Conservation (phyloP, 2,113 vertebrate genomes). For the Corvus cornix region DNA sequence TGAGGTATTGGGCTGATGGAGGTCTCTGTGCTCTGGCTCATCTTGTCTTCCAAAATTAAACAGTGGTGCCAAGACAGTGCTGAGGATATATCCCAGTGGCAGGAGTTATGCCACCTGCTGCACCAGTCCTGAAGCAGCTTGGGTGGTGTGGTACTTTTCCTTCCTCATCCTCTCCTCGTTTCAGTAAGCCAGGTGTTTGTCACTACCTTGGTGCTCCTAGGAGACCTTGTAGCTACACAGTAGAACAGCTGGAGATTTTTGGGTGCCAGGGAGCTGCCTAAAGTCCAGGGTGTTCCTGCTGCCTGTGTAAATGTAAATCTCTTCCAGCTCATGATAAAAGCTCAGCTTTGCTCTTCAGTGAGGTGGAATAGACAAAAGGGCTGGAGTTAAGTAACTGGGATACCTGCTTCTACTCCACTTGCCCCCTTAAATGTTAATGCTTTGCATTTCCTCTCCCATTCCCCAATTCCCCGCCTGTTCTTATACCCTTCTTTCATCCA, state of each 20-base stretch:
- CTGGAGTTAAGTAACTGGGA: not conserved
- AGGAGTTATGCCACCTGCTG: not conserved
- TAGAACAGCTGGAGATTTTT: not conserved
- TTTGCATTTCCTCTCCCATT: not conserved
- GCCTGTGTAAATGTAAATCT: not conserved
- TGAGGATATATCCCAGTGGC: not conserved
- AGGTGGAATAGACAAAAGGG: not conserved
- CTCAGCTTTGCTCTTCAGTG: not conserved
- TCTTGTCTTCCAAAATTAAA: not conserved
- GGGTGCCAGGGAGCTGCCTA: not conserved
- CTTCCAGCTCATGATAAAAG: rapidly evolving
- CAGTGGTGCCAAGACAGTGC: not conserved
- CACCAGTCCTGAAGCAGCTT: not conserved
- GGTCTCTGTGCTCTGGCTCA: not conserved
- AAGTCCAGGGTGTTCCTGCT: not conserved
- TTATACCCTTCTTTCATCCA: not conserved
- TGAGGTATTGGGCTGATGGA: not conserved
- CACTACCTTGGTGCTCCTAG: not conserved
- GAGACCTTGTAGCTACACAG: not conserved
- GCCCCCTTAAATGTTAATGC: not conserved
- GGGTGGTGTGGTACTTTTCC: not conserved
- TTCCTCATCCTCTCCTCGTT: not conserved
- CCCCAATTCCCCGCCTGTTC: not conserved
- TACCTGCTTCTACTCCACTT: not conserved
- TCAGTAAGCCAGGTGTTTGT: not conserved